Percentiles rank a stretch among this genome's conserved stretches.
Conservation (phyloP, 2,888 invertebrate genomes). For the Troides aeacus region DNA sequence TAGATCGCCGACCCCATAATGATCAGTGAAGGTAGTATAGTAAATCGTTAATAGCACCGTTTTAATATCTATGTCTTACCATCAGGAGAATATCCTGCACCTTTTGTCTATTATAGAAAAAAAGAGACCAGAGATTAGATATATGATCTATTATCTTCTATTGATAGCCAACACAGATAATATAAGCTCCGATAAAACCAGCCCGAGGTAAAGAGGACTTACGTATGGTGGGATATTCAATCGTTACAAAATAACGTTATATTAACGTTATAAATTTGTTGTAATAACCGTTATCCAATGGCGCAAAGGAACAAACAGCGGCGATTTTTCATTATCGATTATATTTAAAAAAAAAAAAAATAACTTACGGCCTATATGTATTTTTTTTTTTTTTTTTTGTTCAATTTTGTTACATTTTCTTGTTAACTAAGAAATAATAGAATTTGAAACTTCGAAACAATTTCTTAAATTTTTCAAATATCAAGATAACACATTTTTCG, state of each 20-base stretch:
- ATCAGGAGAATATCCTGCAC: too few relatives aligned
- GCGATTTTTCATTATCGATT: too few relatives aligned
- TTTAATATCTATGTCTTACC: too few relatives aligned
- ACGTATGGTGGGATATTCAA: constrained; percentile 9
- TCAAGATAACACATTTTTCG: not conserved
- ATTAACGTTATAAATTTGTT: not conserved
- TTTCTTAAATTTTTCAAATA: not conserved
- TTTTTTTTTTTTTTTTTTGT: too few relatives aligned
- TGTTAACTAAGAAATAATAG: not conserved
- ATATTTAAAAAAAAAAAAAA: too few relatives aligned
- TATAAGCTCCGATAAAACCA: constrained; percentile 24
- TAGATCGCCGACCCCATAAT: too few relatives aligned
- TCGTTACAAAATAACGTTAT: not conserved
- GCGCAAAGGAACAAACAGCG: not conserved
- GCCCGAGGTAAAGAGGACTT: constrained; percentile 32
- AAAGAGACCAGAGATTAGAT: too few relatives aligned
- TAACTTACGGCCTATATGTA: too few relatives aligned
- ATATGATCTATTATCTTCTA: not conserved
- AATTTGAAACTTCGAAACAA: not conserved
- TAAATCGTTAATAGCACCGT: too few relatives aligned
- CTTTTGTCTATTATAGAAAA: too few relatives aligned
- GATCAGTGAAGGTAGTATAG: too few relatives aligned
- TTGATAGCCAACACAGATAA: constrained; percentile 15
- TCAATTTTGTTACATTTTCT: too few relatives aligned
- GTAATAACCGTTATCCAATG: not conserved